Evolutionary conservation across 2,113 vertebrate genomes (phyloP), one percentile per base, ranked within the genome.

Genomic region (Lipophrys pholis): DNA sequence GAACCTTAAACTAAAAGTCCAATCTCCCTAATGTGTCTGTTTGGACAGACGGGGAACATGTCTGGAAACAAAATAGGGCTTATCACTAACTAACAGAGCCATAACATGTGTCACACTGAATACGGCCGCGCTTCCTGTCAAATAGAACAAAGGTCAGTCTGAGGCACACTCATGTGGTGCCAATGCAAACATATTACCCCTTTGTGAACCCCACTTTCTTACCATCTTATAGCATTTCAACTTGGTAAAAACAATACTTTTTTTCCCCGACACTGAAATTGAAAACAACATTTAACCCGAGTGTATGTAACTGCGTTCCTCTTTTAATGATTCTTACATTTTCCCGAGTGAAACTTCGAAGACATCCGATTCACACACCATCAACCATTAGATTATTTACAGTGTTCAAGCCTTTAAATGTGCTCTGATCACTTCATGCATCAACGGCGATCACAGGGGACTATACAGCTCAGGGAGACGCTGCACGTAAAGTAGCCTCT

Each of bases 31-130:
- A 7, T 39, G 8, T 53, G 3, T 6, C 16, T 16, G 7, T 57
- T n/a, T 39, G 51, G 12, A 50, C 11, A 14, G 35, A 65, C 16
- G 57, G 9, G 48, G 50, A 46, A 58, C 8, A 11, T 48, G 35
- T n/a, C 62, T 64, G 69, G 73, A 82, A 74, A 50, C 21, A 52
- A 73, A 72, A 58, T 40, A 41, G 16, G 40, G 9, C 61, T 77
- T 61, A 74, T 82, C 56, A 64, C 11, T 2, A 30, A 30, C 10
- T n/a, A 51, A 35, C 53, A 42, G 69, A 71, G 73, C 67, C 48
- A 1, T 10, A 36, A 75, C 50, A 17, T 17, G 60, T 5, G 43
- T 56, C 16, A 55, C 42, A 40, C 59, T 63, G 73, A 41, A 40
- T 60, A 70, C 56, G 43, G 16, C 67, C 40, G 38, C 9, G 0